Evolutionary conservation across 2,113 vertebrate genomes (phyloP).

Genomic region (Leptosomus discolor): DNA sequence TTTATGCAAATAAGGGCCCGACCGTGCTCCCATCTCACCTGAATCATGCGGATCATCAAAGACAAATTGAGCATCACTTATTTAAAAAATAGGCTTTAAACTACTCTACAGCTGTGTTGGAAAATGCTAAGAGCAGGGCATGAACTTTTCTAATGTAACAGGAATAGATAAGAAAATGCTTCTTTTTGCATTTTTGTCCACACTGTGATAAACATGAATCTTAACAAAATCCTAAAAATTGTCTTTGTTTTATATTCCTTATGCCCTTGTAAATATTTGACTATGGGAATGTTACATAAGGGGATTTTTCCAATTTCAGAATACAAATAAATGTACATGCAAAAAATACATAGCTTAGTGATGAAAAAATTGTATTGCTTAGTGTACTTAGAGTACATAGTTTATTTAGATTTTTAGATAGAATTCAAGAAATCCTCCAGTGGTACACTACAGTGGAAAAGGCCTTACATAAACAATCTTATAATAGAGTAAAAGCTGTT

Average conservation of each 20-base stretch:
- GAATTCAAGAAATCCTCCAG: background rate
- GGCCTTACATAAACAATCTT: background rate
- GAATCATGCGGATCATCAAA: constrained; percentile 89
- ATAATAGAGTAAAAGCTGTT: background rate
- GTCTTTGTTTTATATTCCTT: constrained; percentile 58
- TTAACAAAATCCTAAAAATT: constrained; percentile 74
- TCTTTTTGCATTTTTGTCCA: constrained; percentile 68
- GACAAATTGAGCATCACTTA: constrained; percentile 88
- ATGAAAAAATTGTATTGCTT: background rate
- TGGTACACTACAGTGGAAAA: background rate
- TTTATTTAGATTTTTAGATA: background rate
- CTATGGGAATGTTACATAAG: background rate
- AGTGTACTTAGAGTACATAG: background rate
- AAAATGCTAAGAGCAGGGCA: constrained; percentile 82
- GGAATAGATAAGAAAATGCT: constrained; percentile 78
- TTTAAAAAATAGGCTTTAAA: constrained; percentile 87
- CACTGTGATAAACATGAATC: constrained; percentile 66
- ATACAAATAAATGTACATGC: background rate
- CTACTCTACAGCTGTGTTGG: constrained; percentile 86
- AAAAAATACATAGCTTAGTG: background rate
- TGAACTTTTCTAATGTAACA: constrained; percentile 81
- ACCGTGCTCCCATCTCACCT: constrained; percentile 88
- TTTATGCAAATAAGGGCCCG: constrained; percentile 88
- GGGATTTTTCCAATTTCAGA: constrained; percentile 3
- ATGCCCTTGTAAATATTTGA: constrained; percentile 45